These are phyloP conservation scores for Koerneria pararmatus DNA, from an alignment of 2,888 invertebrate species.

Conservation along the genomic window DNA sequence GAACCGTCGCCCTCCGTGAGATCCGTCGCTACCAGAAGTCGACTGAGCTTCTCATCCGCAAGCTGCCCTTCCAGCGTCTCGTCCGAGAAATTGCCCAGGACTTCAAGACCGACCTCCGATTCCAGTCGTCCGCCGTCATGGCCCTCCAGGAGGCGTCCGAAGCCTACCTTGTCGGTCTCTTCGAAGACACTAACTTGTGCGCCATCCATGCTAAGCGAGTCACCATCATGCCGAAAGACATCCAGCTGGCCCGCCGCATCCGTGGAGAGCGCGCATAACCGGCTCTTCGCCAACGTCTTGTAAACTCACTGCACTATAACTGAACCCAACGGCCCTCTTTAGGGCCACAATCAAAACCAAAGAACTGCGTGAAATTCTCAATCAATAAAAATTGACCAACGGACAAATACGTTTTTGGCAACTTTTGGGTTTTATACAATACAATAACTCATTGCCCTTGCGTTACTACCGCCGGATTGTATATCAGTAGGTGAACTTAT, in stretches of 20 bases:
- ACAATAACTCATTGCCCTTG: too few relatives aligned
- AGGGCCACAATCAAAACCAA: constrained; percentile 49
- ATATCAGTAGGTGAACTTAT: too few relatives aligned
- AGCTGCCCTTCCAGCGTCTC: constrained; percentile 68
- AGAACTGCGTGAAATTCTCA: too few relatives aligned
- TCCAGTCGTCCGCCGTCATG: constrained; percentile 89
- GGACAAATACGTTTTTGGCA: too few relatives aligned
- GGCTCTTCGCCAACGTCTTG: constrained; percentile 33
- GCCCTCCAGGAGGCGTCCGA: constrained; percentile 79
- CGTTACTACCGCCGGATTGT: too few relatives aligned
- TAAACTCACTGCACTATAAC: too few relatives aligned
- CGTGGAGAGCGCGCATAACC: constrained; percentile 35
- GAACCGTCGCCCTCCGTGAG: constrained; percentile 91
- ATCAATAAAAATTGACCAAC: too few relatives aligned
- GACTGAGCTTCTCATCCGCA: constrained; percentile 71
- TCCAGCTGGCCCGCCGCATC: constrained; percentile 61
- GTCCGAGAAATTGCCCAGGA: constrained; percentile 57
- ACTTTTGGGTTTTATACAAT: too few relatives aligned
- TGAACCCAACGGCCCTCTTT: constrained; percentile 52
- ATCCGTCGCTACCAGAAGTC: constrained; percentile 93
- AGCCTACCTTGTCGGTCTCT: constrained; percentile 85
- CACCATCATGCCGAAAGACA: constrained; percentile 97
- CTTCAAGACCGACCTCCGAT: constrained; percentile 68
- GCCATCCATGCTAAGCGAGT: constrained; percentile 95
- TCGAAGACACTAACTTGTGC: constrained; percentile 95